These are phyloP conservation scores for Sarcophaga peregrina DNA, from an alignment of 1,140 invertebrate species.

Conservation along the genomic window DNA sequence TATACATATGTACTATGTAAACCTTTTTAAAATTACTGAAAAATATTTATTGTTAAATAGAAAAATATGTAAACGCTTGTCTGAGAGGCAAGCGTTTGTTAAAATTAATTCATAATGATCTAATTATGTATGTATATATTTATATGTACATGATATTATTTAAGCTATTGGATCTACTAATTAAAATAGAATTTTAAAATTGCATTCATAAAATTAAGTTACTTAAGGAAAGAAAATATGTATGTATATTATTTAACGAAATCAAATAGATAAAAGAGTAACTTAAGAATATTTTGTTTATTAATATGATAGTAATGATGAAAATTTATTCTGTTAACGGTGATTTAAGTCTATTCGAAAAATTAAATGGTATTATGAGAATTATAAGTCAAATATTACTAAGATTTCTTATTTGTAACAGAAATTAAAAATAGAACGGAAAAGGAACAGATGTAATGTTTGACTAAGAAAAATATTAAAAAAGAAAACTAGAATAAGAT, in stretches of 20 bases:
- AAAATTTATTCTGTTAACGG: neutral
- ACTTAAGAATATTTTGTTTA: neutral
- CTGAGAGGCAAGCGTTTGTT: no score
- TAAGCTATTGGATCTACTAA: neutral
- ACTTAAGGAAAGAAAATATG: neutral
- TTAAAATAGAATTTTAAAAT: neutral
- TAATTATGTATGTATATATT: no score
- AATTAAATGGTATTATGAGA: neutral
- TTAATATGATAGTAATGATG: conserved; percentile 3
- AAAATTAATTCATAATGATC: no score
- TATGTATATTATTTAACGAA: no score
- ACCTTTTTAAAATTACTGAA: no score
- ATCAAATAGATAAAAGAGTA: neutral
- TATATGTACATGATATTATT: no score
- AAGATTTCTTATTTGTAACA: neutral
- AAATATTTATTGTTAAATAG: no score
- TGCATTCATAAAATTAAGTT: conserved; percentile 7
- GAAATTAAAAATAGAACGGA: neutral
- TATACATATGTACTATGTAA: no score
- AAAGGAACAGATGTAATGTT: conserved; percentile 8
- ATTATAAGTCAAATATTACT: no score
- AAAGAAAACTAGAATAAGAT: neutral
- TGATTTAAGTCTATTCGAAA: neutral
- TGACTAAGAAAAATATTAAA: neutral
- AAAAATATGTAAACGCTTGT: no score